Conservation (phyloP, 2,113 vertebrate genomes). For the Seriola quinqueradiata region DNA sequence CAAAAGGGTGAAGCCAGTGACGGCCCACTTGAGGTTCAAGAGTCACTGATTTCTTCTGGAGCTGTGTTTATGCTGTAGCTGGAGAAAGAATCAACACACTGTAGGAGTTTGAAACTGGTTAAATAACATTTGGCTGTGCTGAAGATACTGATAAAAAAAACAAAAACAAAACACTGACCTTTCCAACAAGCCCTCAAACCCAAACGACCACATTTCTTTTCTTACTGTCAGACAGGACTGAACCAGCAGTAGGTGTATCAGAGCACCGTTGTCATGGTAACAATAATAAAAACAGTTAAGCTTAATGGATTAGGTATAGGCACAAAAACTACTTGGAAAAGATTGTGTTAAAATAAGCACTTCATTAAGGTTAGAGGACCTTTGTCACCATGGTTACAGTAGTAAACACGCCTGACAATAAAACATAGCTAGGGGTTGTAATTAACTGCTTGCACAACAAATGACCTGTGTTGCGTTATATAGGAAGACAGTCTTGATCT, state of each 20-base stretch:
- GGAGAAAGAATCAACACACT: slow-evolving; percentile 23
- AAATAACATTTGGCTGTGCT: background rate
- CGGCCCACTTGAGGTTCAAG: slow-evolving; percentile 34
- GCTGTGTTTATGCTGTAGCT: slow-evolving; percentile 28
- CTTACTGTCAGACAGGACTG: no score
- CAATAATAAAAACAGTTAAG: background rate
- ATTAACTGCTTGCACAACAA: no score
- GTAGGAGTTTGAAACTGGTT: slow-evolving; percentile 11
- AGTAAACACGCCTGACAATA: background rate
- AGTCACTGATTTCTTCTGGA: slow-evolving; percentile 26
- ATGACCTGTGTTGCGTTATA: no score
- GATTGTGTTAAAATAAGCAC: background rate
- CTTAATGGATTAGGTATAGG: background rate
- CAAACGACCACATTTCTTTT: background rate
- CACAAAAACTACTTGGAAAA: background rate
- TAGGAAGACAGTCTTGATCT: background rate
- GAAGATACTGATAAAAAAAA: background rate
- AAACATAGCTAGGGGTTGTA: background rate
- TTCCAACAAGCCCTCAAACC: background rate
- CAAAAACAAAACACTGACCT: background rate
- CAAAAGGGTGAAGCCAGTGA: slow-evolving; percentile 18
- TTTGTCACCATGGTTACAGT: background rate
- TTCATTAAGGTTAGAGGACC: no score
- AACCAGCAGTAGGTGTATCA: no score
- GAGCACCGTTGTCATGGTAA: background rate